Evolutionary conservation across 2,113 vertebrate genomes (phyloP).

Genomic region (Rana temporaria): DNA sequence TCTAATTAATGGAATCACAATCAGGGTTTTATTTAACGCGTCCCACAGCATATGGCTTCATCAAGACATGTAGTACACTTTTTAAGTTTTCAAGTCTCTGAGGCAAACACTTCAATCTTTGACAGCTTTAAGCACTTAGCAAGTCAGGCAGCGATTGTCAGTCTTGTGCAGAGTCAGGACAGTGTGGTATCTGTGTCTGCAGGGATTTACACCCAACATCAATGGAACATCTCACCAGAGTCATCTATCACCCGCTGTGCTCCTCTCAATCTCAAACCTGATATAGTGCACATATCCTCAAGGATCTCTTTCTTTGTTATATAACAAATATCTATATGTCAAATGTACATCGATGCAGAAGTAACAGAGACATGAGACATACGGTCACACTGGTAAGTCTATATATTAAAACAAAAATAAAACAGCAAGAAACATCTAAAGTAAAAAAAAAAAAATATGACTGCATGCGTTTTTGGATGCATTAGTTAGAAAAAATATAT

Average conservation of each 20-base stretch:
- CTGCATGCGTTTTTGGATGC: too few relatives aligned
- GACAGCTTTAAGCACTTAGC: slow-evolving; percentile 51
- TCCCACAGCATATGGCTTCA: not conserved
- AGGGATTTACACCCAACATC: slow-evolving; percentile 45
- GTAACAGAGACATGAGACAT: not conserved
- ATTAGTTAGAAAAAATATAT: too few relatives aligned
- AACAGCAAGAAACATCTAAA: too few relatives aligned
- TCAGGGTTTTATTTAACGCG: not conserved
- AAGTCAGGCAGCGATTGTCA: slow-evolving; percentile 56
- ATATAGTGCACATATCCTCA: slow-evolving; percentile 35
- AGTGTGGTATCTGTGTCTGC: slow-evolving; percentile 2
- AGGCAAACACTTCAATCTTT: slow-evolving; percentile 57
- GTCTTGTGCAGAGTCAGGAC: slow-evolving; percentile 53
- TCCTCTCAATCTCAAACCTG: slow-evolving; percentile 43
- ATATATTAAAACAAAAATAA: too few relatives aligned
- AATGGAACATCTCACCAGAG: slow-evolving; percentile 36
- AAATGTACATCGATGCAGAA: not conserved
- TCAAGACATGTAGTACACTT: slow-evolving; percentile 24
- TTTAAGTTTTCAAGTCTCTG: slow-evolving; percentile 43
- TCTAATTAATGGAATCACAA: too few relatives aligned
- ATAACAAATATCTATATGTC: not conserved
- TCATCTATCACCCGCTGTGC: slow-evolving; percentile 40
- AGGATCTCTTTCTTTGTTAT: slow-evolving; percentile 34
- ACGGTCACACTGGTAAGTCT: too few relatives aligned
- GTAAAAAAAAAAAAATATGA: too few relatives aligned